Conservation (phyloP, 2,113 vertebrate species). For the Paratilapia polleni region DNA sequence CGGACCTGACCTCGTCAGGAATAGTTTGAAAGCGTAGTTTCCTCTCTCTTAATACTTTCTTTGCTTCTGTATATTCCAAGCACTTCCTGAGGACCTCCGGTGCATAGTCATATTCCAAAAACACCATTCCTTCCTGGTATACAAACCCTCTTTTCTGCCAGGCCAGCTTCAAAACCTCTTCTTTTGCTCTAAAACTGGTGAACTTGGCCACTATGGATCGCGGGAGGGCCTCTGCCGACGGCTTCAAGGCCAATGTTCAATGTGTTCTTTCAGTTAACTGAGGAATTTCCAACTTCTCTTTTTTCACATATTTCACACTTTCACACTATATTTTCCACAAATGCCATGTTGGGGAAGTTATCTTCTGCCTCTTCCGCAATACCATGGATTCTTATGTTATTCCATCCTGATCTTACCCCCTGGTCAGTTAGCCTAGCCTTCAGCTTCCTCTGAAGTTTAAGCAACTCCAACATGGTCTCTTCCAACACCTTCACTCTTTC, state of each 20-base stretch:
- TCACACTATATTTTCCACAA: background rate
- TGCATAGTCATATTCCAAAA: background rate
- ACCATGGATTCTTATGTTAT: background rate
- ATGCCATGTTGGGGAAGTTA: background rate
- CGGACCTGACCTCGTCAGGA: too few species aligned
- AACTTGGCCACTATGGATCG: background rate
- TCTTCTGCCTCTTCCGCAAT: background rate
- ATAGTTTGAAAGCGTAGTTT: background rate
- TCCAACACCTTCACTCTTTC: background rate
- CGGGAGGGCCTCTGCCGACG: background rate
- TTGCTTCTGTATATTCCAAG: background rate
- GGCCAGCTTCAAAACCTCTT: background rate
- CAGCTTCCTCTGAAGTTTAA: background rate
- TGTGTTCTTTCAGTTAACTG: background rate
- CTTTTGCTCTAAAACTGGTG: background rate
- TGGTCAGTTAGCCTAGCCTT: background rate
- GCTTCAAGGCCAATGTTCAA: background rate
- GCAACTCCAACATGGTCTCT: background rate
- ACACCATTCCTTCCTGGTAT: background rate
- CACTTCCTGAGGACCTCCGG: background rate
- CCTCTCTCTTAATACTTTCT: background rate
- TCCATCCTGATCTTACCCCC: background rate
- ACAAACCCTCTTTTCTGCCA: background rate
- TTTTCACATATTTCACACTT: too few species aligned
- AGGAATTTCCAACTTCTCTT: background rate